Evolutionary conservation across 2,888 invertebrate species (phyloP).

Genomic region (Nasonovia ribisnigri): DNA sequence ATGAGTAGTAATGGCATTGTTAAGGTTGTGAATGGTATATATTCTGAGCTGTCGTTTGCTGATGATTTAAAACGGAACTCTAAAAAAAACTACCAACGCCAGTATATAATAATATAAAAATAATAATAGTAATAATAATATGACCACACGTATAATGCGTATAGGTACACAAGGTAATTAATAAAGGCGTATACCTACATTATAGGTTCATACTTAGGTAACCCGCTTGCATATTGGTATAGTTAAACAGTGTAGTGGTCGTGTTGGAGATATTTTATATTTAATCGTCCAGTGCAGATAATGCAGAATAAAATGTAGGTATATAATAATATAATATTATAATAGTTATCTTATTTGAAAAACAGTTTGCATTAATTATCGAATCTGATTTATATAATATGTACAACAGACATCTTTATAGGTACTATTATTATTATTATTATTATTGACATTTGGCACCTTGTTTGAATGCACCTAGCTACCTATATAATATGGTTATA

Average conservation of each 20-base stretch:
- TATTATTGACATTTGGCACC: background rate
- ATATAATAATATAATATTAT: background rate
- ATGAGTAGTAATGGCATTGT: slow-evolving; percentile 14
- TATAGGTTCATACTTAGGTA: background rate
- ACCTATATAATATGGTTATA: background rate
- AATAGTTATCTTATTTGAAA: background rate
- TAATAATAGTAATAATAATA: slow-evolving; percentile 3
- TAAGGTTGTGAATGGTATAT: slow-evolving; percentile 16
- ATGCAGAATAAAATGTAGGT: background rate
- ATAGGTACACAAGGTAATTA: background rate
- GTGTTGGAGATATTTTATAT: background rate
- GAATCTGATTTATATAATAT: background rate
- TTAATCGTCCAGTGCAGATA: background rate
- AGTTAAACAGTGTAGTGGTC: background rate
- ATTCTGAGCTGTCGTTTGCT: slow-evolving; percentile 8
- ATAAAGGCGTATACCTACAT: slow-evolving; percentile 1
- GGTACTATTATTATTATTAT: background rate
- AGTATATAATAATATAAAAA: background rate
- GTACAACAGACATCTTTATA: background rate
- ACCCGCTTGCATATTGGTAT: background rate
- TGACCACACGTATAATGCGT: background rate
- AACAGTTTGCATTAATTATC: background rate
- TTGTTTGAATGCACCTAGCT: background rate
- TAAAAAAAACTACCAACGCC: background rate
- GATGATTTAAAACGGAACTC: slow-evolving; percentile 6